Conservation (phyloP, 2,113 vertebrate genomes). For the Prinia subflava region DNA sequence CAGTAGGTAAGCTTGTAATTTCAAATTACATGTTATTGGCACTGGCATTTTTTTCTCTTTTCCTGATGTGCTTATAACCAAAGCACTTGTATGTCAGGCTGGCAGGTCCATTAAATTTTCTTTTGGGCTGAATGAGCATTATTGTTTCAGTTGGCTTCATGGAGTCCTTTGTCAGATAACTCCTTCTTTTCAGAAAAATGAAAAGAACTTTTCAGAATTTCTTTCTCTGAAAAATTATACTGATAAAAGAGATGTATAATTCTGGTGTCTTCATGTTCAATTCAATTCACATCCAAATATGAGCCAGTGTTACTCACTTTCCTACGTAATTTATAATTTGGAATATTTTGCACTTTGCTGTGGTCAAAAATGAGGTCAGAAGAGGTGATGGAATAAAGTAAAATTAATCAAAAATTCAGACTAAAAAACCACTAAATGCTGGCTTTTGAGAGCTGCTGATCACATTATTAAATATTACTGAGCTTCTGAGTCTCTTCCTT, state of each 20-base stretch:
- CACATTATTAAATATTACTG: background rate
- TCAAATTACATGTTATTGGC: background rate
- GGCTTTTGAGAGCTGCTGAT: background rate
- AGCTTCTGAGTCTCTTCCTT: background rate
- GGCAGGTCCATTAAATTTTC: background rate
- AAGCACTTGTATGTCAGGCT: background rate
- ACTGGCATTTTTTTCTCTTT: background rate
- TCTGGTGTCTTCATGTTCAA: background rate
- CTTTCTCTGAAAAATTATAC: background rate
- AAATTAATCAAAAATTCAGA: background rate
- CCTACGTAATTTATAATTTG: background rate
- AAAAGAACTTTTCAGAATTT: background rate
- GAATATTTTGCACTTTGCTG: background rate
- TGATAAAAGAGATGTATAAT: background rate
- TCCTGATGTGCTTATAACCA: background rate
- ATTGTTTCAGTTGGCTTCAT: background rate
- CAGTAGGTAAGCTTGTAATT: background rate
- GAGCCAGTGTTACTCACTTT: background rate
- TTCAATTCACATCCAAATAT: background rate
- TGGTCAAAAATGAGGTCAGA: background rate
- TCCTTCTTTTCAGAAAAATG: background rate
- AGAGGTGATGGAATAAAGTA: background rate
- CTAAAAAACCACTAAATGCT: background rate
- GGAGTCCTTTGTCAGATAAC: background rate
- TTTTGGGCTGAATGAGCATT: background rate